These are phyloP conservation scores for Epizoanthus stellaris DNA, from an alignment of 92 coral and sea anemone genomes.

Conservation along the genomic window DNA sequence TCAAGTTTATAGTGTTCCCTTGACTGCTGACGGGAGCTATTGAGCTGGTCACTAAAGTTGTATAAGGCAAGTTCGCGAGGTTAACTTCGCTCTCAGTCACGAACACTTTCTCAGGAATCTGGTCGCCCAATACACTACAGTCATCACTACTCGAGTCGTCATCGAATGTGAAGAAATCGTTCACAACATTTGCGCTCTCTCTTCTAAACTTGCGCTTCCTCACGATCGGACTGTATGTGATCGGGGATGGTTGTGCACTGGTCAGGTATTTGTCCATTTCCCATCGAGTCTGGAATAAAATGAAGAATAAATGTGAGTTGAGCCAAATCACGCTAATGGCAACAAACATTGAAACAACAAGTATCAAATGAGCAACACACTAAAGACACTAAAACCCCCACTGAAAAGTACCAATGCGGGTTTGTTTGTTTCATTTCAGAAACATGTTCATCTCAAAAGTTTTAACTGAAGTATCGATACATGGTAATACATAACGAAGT, in stretches of 20 bases:
- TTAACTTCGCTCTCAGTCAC: constrained; percentile 62
- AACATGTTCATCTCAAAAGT: constrained; percentile 15
- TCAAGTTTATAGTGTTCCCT: constrained; percentile 45
- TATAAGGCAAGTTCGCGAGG: constrained; percentile 45
- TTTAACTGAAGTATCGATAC: no score
- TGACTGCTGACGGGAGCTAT: constrained; percentile 38
- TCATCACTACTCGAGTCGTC: constrained; percentile 83
- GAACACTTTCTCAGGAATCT: constrained; percentile 77
- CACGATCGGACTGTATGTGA: constrained; percentile 76
- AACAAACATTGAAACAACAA: constrained; percentile 28
- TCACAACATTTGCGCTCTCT: constrained; percentile 98
- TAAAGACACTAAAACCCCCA: neutral
- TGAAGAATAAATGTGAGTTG: constrained; percentile 18
- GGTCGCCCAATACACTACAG: constrained; percentile 50
- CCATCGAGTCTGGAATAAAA: constrained; percentile 76
- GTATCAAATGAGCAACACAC: constrained; percentile 36
- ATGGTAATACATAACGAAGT: no score
- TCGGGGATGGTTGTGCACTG: constrained; percentile 86
- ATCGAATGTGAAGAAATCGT: constrained; percentile 94
- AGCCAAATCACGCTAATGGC: neutral
- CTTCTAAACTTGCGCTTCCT: constrained; percentile 97
- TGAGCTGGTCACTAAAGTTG: constrained; percentile 52
- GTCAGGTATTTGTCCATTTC: constrained; percentile 96
- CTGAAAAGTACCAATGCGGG: neutral
- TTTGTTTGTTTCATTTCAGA: neutral